These are phyloP conservation scores for Ceratosolen solmsi DNA, from an alignment of 1,140 invertebrate species.

Conservation along the genomic window DNA sequence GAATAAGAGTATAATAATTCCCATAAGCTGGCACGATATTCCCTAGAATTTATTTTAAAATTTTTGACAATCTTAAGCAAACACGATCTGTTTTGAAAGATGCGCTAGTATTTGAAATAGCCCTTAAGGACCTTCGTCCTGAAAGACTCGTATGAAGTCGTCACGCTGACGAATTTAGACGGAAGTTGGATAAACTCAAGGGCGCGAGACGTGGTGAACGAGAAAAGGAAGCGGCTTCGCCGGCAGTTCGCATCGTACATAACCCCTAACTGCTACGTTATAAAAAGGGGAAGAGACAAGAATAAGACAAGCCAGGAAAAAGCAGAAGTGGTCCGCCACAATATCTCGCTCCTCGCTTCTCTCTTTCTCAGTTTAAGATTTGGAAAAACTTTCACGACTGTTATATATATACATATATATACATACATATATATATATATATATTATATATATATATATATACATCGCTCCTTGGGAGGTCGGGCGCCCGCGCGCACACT, in stretches of 20 bases:
- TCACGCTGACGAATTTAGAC: slow-evolving; percentile 12
- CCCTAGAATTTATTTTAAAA: neutral
- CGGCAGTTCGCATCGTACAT: neutral
- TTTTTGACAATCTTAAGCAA: neutral
- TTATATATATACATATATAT: neutral
- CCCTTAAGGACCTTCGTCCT: neutral
- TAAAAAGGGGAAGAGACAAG: neutral
- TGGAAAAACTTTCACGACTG: neutral
- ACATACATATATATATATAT: too few species aligned
- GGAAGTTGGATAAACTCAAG: slow-evolving; percentile 23
- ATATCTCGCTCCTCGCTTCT: neutral
- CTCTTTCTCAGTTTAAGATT: neutral
- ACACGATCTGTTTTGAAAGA: neutral
- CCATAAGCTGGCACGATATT: neutral
- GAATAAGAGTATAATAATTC: neutral
- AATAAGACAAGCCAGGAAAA: neutral
- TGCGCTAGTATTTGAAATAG: neutral
- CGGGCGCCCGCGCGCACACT: too few species aligned
- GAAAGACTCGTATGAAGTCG: neutral
- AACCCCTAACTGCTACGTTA: neutral
- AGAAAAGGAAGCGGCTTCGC: neutral
- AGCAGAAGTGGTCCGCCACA: neutral
- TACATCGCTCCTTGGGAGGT: too few species aligned
- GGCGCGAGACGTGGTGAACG: neutral
- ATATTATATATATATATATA: too few species aligned